Conservation (phyloP, 2,797 vertebrate species). For the Sciaenops ocellatus region DNA sequence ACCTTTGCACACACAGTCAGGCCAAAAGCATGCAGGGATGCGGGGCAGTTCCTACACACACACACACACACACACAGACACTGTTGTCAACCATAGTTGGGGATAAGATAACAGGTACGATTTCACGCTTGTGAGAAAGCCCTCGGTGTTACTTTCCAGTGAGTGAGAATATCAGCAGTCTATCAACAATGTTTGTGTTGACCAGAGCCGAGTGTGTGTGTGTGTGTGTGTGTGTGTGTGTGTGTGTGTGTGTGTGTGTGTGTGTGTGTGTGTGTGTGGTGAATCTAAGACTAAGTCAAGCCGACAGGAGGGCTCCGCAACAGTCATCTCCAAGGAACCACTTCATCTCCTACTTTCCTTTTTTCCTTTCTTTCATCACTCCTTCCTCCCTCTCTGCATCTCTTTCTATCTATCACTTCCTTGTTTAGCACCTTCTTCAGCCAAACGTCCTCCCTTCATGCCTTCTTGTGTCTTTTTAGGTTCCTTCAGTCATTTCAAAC, state of each 20-base stretch:
- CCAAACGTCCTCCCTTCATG: not conserved
- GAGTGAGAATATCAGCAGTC: constrained; percentile 45
- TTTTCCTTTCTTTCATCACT: not conserved
- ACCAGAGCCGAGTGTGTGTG: constrained; percentile 18
- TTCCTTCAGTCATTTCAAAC: not conserved
- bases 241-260: constrained; percentile 2
- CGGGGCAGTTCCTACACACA: not conserved
- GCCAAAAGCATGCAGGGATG: constrained; percentile 9
- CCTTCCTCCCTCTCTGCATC: not conserved
- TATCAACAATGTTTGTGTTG: constrained; percentile 27
- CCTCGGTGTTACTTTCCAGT: constrained; percentile 26
- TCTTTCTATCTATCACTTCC: not conserved
- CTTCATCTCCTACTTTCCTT: constrained; percentile 17
- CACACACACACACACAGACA: constrained; percentile 18
- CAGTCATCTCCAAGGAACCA: constrained; percentile 12
- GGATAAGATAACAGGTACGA: constrained; percentile 44
- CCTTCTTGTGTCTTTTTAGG: not conserved
- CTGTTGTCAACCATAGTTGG: constrained; percentile 9
- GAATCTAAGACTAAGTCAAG: constrained; percentile 30
- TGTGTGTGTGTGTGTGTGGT: constrained; percentile 2
- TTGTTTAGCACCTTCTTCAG: no score
- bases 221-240: constrained; percentile 9
- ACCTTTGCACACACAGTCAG: not conserved
- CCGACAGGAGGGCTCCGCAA: constrained; percentile 22
- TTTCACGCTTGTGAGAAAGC: constrained; percentile 52